These are phyloP conservation scores for Spodoptera picta DNA, from an alignment of 2,888 invertebrate species.

Conservation along the genomic window DNA sequence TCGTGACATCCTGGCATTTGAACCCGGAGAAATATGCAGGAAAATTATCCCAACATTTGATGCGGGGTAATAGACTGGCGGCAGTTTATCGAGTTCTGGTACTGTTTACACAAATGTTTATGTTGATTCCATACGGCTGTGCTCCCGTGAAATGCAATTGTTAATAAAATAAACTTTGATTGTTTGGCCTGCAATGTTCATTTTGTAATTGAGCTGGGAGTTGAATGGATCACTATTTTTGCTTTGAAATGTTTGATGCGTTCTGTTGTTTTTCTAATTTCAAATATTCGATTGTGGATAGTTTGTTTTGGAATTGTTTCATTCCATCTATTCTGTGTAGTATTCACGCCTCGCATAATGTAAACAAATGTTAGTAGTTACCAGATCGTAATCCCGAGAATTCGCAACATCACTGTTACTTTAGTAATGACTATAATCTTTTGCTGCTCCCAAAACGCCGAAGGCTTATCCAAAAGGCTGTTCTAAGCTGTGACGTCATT, in stretches of 20 bases:
- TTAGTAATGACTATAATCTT: slow-evolving; percentile 59
- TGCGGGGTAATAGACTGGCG: slow-evolving; percentile 35
- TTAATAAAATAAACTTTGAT: slow-evolving; percentile 12
- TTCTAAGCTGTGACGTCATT: slow-evolving; percentile 31
- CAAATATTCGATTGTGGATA: neutral
- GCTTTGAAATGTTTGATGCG: neutral
- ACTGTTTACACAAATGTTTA: slow-evolving; percentile 23
- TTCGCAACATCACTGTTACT: slow-evolving; percentile 22
- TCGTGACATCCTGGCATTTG: slow-evolving; percentile 37
- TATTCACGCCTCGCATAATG: no score
- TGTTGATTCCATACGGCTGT: slow-evolving; percentile 31
- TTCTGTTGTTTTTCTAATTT: neutral
- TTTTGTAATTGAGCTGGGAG: slow-evolving; percentile 18
- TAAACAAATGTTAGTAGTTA: no score
- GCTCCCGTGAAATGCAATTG: slow-evolving; percentile 9
- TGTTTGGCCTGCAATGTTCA: slow-evolving; percentile 12
- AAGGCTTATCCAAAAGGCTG: slow-evolving; percentile 40
- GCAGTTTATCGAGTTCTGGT: slow-evolving; percentile 30
- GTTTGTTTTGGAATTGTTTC: no score
- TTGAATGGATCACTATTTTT: no score
- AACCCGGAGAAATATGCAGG: slow-evolving; percentile 37
- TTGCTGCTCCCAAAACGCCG: slow-evolving; percentile 54
- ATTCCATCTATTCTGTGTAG: no score
- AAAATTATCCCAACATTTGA: slow-evolving; percentile 42
- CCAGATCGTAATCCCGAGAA: neutral